Evolutionary conservation across 2,113 vertebrate genomes (phyloP).

Genomic region (Epinephelus cyanopodus): DNA sequence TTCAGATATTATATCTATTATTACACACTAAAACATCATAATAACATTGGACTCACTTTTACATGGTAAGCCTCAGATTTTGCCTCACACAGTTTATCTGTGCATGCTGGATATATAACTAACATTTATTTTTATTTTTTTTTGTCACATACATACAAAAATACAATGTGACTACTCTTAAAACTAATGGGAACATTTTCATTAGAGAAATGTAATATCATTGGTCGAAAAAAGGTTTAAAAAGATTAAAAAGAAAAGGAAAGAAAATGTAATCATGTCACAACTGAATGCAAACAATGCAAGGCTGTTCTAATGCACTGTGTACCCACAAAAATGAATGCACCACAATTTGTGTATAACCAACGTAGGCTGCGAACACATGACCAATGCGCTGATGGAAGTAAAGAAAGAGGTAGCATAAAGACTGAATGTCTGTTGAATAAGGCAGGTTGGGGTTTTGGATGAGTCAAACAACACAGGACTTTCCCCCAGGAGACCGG

Average conservation of each 20-base stretch:
- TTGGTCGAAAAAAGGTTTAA: no score
- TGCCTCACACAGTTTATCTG: neutral
- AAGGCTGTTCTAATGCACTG: no score
- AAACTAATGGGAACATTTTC: no score
- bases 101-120: neutral
- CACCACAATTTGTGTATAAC: no score
- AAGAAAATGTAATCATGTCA: neutral
- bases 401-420: no score
- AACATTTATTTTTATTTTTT: neutral
- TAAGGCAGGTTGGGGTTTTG: no score
- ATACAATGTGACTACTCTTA: neutral
- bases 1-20: neutral
- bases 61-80: neutral
- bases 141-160: neutral
- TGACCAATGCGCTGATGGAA: no score
- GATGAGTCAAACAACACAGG: no score
- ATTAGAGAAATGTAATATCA: neutral
- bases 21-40: neutral
- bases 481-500: no score
- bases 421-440: no score
- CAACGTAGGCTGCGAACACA: no score
- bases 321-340: no score
- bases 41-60: neutral
- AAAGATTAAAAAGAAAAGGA: neutral
- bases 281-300: neutral